These are phyloP conservation scores for Chaetops frenatus DNA, from an alignment of 2,113 vertebrate genomes.

Conservation along the genomic window DNA sequence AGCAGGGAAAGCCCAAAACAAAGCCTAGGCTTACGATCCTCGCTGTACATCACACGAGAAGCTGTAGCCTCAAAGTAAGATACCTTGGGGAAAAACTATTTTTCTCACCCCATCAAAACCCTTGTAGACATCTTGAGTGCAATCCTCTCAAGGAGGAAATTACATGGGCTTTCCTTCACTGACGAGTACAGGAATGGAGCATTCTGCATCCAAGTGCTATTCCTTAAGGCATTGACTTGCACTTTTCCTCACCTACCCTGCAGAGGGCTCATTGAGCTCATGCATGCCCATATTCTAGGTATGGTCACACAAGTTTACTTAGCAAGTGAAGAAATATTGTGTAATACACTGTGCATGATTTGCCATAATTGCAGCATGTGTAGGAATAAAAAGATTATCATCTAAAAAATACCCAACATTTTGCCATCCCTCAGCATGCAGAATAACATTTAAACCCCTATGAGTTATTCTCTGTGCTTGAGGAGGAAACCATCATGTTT, in stretches of 20 bases:
- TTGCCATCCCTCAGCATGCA: not conserved
- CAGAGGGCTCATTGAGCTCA: not conserved
- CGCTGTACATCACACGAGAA: not conserved
- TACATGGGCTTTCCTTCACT: not conserved
- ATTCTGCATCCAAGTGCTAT: not conserved
- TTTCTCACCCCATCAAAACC: not conserved
- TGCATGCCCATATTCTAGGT: accelerated
- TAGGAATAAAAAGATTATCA: not conserved
- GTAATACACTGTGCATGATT: not conserved
- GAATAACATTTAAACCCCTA: not conserved
- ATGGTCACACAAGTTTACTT: not conserved
- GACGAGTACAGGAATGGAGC: accelerated
- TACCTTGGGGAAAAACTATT: not conserved
- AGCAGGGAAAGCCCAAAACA: not conserved
- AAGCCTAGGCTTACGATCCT: not conserved
- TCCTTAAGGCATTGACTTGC: not conserved
- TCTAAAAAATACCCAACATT: not conserved
- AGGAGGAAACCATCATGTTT: not conserved
- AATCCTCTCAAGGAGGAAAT: not conserved
- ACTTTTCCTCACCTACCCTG: not conserved
- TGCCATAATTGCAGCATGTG: not conserved
- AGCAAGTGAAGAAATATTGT: not conserved
- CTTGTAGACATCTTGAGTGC: not conserved
- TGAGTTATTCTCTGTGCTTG: not conserved
- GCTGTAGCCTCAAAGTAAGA: not conserved